Conservation (phyloP, 2,113 vertebrate species). For the Pagrus major region DNA sequence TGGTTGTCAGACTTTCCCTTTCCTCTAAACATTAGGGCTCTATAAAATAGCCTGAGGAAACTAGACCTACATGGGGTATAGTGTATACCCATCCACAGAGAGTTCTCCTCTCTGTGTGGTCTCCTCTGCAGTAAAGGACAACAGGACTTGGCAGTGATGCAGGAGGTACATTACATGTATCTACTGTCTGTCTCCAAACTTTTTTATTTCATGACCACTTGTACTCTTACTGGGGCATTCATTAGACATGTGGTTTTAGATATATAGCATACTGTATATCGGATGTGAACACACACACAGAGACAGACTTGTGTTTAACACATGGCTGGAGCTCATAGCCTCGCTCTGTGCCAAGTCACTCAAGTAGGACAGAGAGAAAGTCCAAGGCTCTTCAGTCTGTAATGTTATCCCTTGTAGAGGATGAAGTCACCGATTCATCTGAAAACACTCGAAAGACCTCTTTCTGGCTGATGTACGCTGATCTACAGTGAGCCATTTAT, state of each 20-base stretch:
- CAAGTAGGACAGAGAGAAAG: conserved; percentile 53
- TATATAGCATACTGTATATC: conserved; percentile 33
- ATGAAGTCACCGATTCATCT: conserved; percentile 65
- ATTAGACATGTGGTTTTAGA: conserved; percentile 57
- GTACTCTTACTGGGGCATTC: conserved; percentile 42
- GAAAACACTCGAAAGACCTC: conserved; percentile 29
- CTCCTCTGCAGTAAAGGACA: conserved; percentile 53
- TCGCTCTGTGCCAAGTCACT: conserved; percentile 54
- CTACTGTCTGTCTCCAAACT: conserved; percentile 40
- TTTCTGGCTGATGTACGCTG: not conserved
- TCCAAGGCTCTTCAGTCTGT: conserved; percentile 48
- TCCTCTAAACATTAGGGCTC: conserved; percentile 48
- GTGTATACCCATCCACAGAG: conserved; percentile 34
- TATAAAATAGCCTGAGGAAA: conserved; percentile 50
- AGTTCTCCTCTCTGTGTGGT: conserved; percentile 70
- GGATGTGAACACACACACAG: conserved; percentile 33
- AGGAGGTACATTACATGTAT: conserved; percentile 47
- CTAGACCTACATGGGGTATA: conserved; percentile 35
- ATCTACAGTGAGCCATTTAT: conserved; percentile 25
- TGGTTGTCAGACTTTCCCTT: conserved; percentile 32
- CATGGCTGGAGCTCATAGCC: conserved; percentile 54
- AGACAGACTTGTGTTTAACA: conserved; percentile 61
- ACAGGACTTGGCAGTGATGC: conserved; percentile 46
- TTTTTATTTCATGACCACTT: conserved; percentile 44
- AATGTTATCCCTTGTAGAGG: conserved; percentile 52